phyloP scores from a whole-genome alignment of 2,888 invertebrate species.

The Agrochola circellaris region DNA sequence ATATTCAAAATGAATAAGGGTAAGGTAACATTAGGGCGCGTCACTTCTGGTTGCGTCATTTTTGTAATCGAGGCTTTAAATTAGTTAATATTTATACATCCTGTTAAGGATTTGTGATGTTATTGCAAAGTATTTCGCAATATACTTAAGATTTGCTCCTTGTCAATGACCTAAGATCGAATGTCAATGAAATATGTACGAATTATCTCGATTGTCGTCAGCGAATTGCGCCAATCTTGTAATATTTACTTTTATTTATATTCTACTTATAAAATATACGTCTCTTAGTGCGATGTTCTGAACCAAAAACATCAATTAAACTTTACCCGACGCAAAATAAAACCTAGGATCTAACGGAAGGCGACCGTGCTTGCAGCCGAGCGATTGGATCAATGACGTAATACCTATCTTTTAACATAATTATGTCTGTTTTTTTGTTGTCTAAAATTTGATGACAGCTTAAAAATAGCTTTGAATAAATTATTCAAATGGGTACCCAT shows the following conservation, averaged over 20 bases:
- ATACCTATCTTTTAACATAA: background rate
- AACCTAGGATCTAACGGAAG: background rate
- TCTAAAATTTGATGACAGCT: background rate
- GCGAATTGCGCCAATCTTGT: background rate
- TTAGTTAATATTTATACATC: background rate
- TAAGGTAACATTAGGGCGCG: constrained; percentile 40
- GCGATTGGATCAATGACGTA: background rate
- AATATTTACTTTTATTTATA: background rate
- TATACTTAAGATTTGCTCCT: constrained; percentile 5
- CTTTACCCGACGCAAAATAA: background rate
- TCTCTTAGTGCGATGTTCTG: background rate
- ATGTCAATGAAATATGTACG: constrained; percentile 23
- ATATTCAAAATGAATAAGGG: constrained; percentile 73
- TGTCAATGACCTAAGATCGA: constrained; percentile 26
- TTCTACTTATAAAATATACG: background rate
- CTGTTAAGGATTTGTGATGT: background rate
- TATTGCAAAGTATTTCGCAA: constrained; percentile 47
- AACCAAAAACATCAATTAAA: background rate
- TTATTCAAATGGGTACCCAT: background rate
- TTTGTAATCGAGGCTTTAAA: constrained; percentile 4
- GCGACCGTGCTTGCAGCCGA: background rate
- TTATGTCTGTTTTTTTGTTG: background rate
- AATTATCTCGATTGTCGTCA: background rate
- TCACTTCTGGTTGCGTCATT: background rate
- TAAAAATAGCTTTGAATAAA: background rate